phyloP scores from a whole-genome alignment of 2,888 invertebrate genomes.

The Drosophila rellima region DNA sequence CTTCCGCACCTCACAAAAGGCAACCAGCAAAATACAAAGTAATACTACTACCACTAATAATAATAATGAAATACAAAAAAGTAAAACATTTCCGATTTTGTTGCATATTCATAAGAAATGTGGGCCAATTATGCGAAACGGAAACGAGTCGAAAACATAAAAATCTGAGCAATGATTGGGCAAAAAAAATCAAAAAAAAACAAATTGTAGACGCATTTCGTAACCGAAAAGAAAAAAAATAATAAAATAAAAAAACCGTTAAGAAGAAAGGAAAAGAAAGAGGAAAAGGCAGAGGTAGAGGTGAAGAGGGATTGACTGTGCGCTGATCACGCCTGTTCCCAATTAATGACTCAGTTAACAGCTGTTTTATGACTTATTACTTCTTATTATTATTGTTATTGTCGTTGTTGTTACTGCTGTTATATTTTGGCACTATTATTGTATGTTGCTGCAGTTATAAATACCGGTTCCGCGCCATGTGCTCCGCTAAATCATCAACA shows the following conservation, averaged over 20 bases:
- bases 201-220: constrained; percentile 65
- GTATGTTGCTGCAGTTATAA: constrained; percentile 70
- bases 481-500: constrained; percentile 63
- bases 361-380: constrained; percentile 56
- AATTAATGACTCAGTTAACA: constrained; percentile 71
- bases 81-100: constrained; percentile 58
- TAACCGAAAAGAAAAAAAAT: constrained; percentile 63
- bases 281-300: constrained; percentile 9
- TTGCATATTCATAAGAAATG: constrained; percentile 64
- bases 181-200: constrained; percentile 44
- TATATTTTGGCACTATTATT: constrained; percentile 75
- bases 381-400: constrained; percentile 30
- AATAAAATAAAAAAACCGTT: constrained; percentile 54
- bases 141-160: constrained; percentile 41
- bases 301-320: background rate
- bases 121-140: constrained; percentile 77
- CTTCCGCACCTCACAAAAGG: constrained; percentile 49
- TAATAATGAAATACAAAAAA: constrained; percentile 35
- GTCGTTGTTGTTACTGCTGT: constrained; percentile 32
- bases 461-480: constrained; percentile 69
- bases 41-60: constrained; percentile 34
- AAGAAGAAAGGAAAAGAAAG: constrained; percentile 51
- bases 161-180: constrained; percentile 21
- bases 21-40: constrained; percentile 13
- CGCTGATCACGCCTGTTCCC: constrained; percentile 55